A percentile compares a stretch with the other conserved stretches of the same genome.
Conservation (phyloP, 2,888 invertebrate species). For the Ariolimax columbianus region DNA sequence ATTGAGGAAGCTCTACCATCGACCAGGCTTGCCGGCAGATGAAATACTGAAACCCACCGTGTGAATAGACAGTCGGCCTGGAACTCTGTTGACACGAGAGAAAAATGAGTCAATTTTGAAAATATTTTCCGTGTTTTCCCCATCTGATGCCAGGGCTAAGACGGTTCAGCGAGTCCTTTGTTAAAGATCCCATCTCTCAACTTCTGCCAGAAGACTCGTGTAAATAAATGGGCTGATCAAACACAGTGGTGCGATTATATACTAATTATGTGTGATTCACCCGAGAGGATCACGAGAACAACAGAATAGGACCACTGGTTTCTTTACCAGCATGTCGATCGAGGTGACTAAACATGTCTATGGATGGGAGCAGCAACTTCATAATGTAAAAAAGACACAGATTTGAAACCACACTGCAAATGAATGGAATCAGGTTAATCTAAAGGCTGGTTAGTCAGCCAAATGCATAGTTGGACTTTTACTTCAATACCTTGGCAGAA, state of each 20-base stretch:
- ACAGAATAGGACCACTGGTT: too few species aligned
- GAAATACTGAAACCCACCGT: constrained; percentile 1
- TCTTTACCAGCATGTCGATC: too few species aligned
- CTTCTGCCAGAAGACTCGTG: not conserved
- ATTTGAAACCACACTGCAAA: too few species aligned
- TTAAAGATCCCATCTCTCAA: not conserved
- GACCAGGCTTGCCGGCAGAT: not conserved
- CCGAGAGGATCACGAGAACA: not conserved
- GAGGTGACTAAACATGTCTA: too few species aligned
- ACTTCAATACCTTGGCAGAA: too few species aligned
- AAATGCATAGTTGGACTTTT: too few species aligned
- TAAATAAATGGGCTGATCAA: constrained; percentile 2
- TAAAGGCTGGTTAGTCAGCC: too few species aligned
- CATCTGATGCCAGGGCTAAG: not conserved
- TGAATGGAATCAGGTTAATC: too few species aligned
- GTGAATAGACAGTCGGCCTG: not conserved
- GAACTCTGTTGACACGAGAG: not conserved
- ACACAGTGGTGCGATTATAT: not conserved
- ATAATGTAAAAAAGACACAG: too few species aligned
- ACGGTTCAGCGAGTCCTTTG: constrained; percentile 1
- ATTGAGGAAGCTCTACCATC: not conserved
- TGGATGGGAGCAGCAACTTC: too few species aligned
- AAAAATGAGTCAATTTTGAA: constrained; percentile 9
- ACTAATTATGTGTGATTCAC: not conserved
- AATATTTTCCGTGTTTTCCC: not conserved